Percentiles rank a stretch among this genome's conserved stretches.
These are phyloP conservation scores for Drosophila mayri DNA, from an alignment of 1,140 invertebrate species.

Conservation along the genomic window DNA sequence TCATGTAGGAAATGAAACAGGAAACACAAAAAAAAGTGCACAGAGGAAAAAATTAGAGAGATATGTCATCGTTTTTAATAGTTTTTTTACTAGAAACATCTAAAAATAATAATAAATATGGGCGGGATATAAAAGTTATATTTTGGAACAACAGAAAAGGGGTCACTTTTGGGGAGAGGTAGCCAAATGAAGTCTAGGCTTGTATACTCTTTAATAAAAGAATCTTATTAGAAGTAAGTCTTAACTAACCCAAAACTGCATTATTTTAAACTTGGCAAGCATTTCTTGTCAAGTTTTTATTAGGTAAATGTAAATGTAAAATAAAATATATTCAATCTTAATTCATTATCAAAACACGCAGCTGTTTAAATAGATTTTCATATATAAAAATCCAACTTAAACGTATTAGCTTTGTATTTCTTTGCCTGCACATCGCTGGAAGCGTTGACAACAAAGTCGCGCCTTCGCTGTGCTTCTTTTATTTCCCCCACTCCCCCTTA, in stretches of 20 bases:
- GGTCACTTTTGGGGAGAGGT: not conserved
- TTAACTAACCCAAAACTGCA: not conserved
- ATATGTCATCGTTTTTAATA: not conserved
- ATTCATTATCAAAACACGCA: not conserved
- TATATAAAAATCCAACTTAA: not conserved
- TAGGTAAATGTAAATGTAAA: too few relatives aligned
- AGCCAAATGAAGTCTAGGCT: not conserved
- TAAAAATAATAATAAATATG: not conserved
- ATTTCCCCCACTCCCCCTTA: not conserved
- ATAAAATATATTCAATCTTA: not conserved
- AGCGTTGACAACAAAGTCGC: slow-evolving; percentile 58
- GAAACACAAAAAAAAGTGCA: slow-evolving; percentile 44
- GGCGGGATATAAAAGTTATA: not conserved
- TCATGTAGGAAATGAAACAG: slow-evolving; percentile 75
- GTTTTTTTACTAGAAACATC: not conserved
- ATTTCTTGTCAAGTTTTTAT: not conserved
- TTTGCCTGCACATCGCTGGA: slow-evolving; percentile 7
- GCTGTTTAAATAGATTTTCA: not conserved
- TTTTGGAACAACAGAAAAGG: not conserved
- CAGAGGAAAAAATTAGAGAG: not conserved
- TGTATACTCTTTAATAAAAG: not conserved
- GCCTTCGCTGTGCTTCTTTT: slow-evolving; percentile 42
- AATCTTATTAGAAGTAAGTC: not conserved
- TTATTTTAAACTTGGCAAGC: not conserved
- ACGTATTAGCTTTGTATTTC: not conserved